A percentile compares a stretch with the other conserved stretches of the same genome.
phyloP scores from a whole-genome alignment of 92 coral and sea anemone genomes.

The Paramuricea clavata region DNA sequence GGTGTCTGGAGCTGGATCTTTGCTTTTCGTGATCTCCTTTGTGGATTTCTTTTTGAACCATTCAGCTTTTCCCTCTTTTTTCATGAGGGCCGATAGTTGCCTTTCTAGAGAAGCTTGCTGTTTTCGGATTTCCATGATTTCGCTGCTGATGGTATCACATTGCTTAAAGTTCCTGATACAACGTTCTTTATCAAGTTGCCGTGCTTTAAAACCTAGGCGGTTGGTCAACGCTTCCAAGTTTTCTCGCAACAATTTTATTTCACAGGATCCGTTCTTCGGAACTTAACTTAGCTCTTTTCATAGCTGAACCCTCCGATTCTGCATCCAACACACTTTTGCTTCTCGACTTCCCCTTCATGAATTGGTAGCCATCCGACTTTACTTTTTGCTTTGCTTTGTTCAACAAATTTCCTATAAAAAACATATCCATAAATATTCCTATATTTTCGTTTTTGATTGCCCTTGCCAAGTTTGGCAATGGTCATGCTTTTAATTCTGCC shows the following conservation, averaged over 20 bases:
- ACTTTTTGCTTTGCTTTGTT: conserved; percentile 59
- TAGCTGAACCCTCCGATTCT: conserved; percentile 33
- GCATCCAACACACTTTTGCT: conserved; percentile 14
- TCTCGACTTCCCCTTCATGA: conserved; percentile 57
- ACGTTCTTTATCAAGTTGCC: conserved; percentile 59
- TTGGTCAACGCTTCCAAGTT: conserved; percentile 44
- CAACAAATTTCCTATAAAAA: conserved; percentile 58
- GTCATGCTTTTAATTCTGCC: conserved; percentile 3
- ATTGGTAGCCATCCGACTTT: conserved; percentile 38
- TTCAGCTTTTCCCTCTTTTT: conserved; percentile 54
- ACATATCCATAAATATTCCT: background rate
- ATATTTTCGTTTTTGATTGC: too few species aligned
- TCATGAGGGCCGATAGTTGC: conserved; percentile 44
- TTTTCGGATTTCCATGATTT: conserved; percentile 58
- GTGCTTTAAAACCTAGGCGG: conserved; percentile 63
- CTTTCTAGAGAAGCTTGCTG: conserved; percentile 34
- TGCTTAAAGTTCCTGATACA: conserved; percentile 51
- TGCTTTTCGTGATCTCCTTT: background rate
- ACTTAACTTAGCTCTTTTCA: conserved; percentile 52
- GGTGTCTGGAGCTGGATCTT: background rate
- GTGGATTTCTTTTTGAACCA: conserved; percentile 54
- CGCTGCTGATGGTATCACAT: conserved; percentile 61
- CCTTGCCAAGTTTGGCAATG: too few species aligned
- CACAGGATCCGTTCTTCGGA: conserved; percentile 63
- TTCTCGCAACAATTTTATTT: conserved; percentile 57